Evolutionary conservation across 2,113 vertebrate genomes (phyloP).

Genomic region (Dipodomys merriami): DNA sequence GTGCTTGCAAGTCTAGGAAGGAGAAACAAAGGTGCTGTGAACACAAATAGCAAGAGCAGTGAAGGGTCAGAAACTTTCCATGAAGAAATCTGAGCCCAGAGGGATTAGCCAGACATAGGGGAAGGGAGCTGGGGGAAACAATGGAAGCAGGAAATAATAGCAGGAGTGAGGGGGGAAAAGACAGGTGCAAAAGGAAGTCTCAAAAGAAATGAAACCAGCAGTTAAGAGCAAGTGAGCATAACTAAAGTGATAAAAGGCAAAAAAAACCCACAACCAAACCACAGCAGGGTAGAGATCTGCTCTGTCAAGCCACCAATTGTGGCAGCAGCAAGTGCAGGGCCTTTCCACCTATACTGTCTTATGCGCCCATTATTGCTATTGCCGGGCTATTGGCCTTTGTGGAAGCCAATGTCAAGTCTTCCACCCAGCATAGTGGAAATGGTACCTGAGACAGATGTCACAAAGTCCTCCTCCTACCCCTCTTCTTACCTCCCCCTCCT

Average conservation of each 20-base stretch:
- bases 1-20: constrained; percentile 5
- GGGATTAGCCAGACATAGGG: constrained; percentile 44
- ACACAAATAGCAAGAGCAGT: constrained; percentile 52
- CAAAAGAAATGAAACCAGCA: background rate
- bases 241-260: background rate
- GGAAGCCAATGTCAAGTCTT: background rate
- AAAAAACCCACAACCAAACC: constrained; percentile 4
- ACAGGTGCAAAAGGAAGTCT: constrained; percentile 19
- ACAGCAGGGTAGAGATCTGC: background rate
- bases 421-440: background rate
- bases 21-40: constrained; percentile 32
- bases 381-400: background rate
- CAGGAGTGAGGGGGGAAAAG: background rate
- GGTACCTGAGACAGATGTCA: no score
- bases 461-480: no score
- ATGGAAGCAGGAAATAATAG: constrained; percentile 13
- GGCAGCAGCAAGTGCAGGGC: background rate
- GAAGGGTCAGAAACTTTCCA: constrained; percentile 67
- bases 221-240: background rate
- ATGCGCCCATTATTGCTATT: background rate
- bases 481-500: no score
- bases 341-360: background rate
- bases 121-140: background rate
- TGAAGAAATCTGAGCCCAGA: constrained; percentile 59
- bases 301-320: background rate